These are phyloP conservation scores for Rhyacophila brunnea DNA, from an alignment of 1,140 invertebrate species.

Conservation along the genomic window DNA sequence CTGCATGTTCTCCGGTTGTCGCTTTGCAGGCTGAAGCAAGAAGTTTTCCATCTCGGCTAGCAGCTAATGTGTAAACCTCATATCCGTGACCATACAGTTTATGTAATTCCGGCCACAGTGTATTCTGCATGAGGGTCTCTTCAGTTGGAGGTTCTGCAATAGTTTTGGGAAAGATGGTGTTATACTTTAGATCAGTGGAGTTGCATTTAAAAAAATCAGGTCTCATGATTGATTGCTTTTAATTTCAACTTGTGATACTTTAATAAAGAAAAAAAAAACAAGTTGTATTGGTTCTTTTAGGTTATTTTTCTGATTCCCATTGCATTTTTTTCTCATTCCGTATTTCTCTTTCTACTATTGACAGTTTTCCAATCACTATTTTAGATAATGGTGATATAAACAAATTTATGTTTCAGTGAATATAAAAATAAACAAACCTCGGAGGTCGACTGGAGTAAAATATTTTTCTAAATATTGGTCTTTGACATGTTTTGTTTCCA, in stretches of 20 bases:
- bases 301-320: background rate
- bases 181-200: no score
- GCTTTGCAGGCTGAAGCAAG: conserved; percentile 89
- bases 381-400: no score
- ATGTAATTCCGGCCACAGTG: conserved; percentile 93
- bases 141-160: conserved; percentile 75
- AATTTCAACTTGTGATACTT: no score
- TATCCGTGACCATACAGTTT: conserved; percentile 96
- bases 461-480: conserved; percentile 66
- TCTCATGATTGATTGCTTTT: no score
- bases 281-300: conserved; percentile 5
- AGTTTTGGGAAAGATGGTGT: no score
- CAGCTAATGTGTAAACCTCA: conserved; percentile 84
- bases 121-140: conserved; percentile 88
- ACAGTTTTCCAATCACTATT: no score
- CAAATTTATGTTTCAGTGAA: background rate
- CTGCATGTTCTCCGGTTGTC: conserved; percentile 68
- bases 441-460: conserved; percentile 59
- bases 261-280: conserved; percentile 8
- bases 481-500: conserved; percentile 42
- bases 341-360: background rate
- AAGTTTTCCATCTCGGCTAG: conserved; percentile 66
- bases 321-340: background rate
- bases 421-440: conserved; percentile 41
- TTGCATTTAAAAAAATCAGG: no score